Evolutionary conservation across 2,797 vertebrate species (phyloP).

Genomic region (Ficedula albicollis): DNA sequence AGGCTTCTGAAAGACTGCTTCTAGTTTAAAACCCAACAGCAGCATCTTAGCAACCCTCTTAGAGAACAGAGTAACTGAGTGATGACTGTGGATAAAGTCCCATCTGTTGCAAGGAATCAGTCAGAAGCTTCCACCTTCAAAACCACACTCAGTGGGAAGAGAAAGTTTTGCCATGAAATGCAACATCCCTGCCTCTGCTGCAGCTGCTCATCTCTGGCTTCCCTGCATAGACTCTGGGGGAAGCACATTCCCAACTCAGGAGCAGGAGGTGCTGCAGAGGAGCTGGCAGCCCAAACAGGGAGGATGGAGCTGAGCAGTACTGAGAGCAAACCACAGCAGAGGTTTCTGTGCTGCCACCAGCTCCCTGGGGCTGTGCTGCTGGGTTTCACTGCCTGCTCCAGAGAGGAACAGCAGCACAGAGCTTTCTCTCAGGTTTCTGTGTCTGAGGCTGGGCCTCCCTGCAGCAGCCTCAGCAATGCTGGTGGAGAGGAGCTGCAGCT

Average conservation of each 20-base stretch:
- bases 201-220: background rate
- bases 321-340: background rate
- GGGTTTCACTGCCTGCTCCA: background rate
- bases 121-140: background rate
- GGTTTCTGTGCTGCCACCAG: accelerated
- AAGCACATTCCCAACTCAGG: background rate
- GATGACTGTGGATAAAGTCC: background rate
- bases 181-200: background rate
- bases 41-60: background rate
- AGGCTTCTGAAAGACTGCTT: background rate
- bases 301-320: background rate
- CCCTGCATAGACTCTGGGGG: accelerated
- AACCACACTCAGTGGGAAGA: background rate
- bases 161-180: background rate
- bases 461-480: background rate
- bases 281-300: accelerated
- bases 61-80: background rate
- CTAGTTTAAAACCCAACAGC: background rate
- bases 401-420: background rate
- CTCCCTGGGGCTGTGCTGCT: background rate
- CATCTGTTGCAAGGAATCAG: background rate
- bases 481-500: background rate
- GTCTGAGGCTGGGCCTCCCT: background rate
- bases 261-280: background rate
- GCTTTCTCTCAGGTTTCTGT: background rate